Evolutionary conservation across 2,797 vertebrate genomes (phyloP).

Genomic region (Sorex maritimensis): DNA sequence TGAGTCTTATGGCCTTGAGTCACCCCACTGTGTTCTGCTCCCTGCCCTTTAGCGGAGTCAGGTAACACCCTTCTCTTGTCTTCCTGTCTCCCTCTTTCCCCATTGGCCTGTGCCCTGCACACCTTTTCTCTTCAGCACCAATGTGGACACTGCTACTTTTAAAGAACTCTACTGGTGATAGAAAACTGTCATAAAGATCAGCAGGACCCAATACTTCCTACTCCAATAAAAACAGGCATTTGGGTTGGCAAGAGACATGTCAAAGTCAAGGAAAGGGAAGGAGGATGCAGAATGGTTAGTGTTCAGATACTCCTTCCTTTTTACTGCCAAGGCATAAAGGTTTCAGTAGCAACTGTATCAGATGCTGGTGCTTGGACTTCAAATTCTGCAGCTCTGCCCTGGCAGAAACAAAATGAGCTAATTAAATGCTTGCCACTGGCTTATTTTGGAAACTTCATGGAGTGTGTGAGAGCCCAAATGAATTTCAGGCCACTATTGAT

Average conservation of each 20-base stretch:
- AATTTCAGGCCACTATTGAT: conserved; percentile 84
- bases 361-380: conserved; percentile 46
- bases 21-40: background rate
- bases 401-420: conserved; percentile 85
- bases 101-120: background rate
- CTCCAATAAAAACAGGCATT: conserved; percentile 2
- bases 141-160: background rate
- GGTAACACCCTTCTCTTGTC: background rate
- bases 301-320: conserved; percentile 51
- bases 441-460: conserved; percentile 83
- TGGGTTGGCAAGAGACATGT: background rate
- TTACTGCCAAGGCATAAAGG: conserved; percentile 31
- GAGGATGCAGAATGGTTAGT: background rate
- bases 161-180: background rate
- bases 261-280: conserved; percentile 16
- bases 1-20: too few relatives aligned
- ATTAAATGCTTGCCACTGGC: conserved; percentile 80
- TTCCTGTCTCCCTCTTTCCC: background rate
- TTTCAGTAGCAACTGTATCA: conserved; percentile 67
- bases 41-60: background rate
- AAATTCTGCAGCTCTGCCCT: conserved; percentile 64
- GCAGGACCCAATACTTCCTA: background rate
- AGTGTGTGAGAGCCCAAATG: conserved; percentile 85
- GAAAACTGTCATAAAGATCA: conserved; percentile 16
- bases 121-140: conserved; percentile 9